Conservation (phyloP, 2,888 invertebrate species). For the Acleris laterana region DNA sequence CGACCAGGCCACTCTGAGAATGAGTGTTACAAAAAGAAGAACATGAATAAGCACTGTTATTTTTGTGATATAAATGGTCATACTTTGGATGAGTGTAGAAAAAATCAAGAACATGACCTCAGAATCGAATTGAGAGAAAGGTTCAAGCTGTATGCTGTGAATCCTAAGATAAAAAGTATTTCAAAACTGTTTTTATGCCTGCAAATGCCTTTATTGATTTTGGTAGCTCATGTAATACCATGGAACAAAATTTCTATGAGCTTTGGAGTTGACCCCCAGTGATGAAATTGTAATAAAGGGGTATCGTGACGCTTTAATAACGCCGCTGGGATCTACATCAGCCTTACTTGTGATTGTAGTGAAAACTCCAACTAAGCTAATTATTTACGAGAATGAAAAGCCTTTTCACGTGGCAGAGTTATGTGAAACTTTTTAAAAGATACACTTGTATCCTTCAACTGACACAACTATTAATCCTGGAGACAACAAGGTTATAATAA, state of each 20-base stretch:
- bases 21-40: slow-evolving; percentile 29
- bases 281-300: slow-evolving; percentile 29
- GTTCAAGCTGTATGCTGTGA: slow-evolving; percentile 16
- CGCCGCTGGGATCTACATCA: slow-evolving; percentile 21
- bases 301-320: slow-evolving; percentile 31
- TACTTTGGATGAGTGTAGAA: slow-evolving; percentile 24
- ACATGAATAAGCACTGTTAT: slow-evolving; percentile 7
- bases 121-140: slow-evolving; percentile 10
- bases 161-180: slow-evolving; percentile 25
- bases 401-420: slow-evolving; percentile 19
- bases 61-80: slow-evolving; percentile 28
- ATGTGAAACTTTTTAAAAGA: slow-evolving; percentile 25
- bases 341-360: slow-evolving; percentile 29
- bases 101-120: neutral
- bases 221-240: slow-evolving; percentile 33
- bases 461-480: slow-evolving; percentile 23
- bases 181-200: slow-evolving; percentile 26
- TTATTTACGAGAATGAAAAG: slow-evolving; percentile 28
- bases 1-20: slow-evolving; percentile 24
- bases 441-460: slow-evolving; percentile 18
- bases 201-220: slow-evolving; percentile 37
- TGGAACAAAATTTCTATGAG: slow-evolving; percentile 22
- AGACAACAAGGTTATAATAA: slow-evolving; percentile 33
- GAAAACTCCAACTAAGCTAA: slow-evolving; percentile 33
- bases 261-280: neutral